Base-by-base conservation (phyloP, 2,797 vertebrate species). In the Labeo calbasu region DNA sequence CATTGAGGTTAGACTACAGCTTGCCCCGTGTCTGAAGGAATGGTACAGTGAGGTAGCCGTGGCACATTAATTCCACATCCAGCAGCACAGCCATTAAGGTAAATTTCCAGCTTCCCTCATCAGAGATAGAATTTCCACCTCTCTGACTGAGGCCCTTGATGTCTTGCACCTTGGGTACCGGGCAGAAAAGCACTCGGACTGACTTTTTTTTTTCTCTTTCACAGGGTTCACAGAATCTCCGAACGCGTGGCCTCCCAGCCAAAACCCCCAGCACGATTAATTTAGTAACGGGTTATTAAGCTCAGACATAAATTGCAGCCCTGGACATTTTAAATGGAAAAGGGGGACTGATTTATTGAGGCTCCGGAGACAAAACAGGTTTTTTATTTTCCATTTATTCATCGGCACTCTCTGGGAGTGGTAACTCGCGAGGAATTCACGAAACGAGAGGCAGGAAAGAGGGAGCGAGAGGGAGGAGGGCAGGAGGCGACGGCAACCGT, bases 321-420 rank as follows among this genome's bases (percentile, higher is more conserved):
- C 94, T 92, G 95, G 96, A 96, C 95, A 70, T 95, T 96, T 95
- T 96, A 96, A 96, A 96, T 96, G 95, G 95, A 92, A 93, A 94
- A 91, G 95, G 83, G 94, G 94, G 92, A 83, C 91, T 96, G 96
- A 97, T 96, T 97, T 97, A 96, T 95, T 93, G 94, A 94, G 89
- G 90, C 89, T 86, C 85, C 94, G 94, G 94, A 96, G 96, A 96
- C 95, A 94, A 13, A 81, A 95, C 93, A 92, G 94, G 93, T 95
- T 46, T 85, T 84, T 80, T 82, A 84, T 85, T 96, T 96, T 95
- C 96, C 95, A 95, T 94, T 95, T 95, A 95, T 95, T 96, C 94
- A 94, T 95, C 94, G 94, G 93, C 92, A 89, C 92, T 92, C 90
- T 83, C 91, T 90, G 91, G 93, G 94, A 95, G 95, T 92, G 93